These are phyloP conservation scores for Morbakka virulenta DNA, from an alignment of 30 jellyfish, hydroid and myxozoan species.

Conservation along the genomic window DNA sequence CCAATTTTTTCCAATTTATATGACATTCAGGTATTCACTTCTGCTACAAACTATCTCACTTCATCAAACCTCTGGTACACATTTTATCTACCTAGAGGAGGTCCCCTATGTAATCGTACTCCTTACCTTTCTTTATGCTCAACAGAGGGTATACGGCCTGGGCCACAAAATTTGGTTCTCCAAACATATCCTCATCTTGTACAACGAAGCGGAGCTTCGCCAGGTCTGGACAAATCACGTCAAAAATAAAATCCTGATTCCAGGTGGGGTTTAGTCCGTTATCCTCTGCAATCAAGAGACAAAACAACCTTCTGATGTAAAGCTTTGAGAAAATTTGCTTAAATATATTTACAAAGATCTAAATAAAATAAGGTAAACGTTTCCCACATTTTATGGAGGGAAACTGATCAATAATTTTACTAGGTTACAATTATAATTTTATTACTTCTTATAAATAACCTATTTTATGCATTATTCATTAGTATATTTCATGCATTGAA, in stretches of 20 bases:
- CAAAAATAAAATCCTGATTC: constrained; percentile 87
- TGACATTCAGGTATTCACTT: too few relatives aligned
- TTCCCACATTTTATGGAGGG: too few relatives aligned
- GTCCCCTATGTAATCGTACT: too few relatives aligned
- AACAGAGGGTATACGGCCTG: constrained; percentile 90
- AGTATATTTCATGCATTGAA: too few relatives aligned
- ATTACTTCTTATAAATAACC: too few relatives aligned
- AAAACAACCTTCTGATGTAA: neutral
- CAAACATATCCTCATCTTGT: constrained; percentile 99
- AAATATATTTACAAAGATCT: neutral
- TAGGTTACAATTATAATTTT: too few relatives aligned
- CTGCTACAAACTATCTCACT: too few relatives aligned
- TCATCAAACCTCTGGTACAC: too few relatives aligned
- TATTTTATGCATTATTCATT: too few relatives aligned
- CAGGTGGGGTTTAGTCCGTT: constrained; percentile 96
- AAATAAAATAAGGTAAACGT: neutral
- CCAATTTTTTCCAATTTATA: too few relatives aligned
- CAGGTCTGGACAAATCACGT: constrained; percentile 90
- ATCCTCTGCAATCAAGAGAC: constrained; percentile 60
- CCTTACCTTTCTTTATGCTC: constrained; percentile 76
- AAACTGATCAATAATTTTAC: too few relatives aligned
- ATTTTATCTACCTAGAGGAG: too few relatives aligned
- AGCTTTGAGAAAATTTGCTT: neutral
- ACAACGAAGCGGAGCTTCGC: constrained; percentile 79
- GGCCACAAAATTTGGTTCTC: constrained; percentile 95